Evolutionary conservation across 2,888 invertebrate genomes (phyloP), one percentile per base, ranked within the genome.

Genomic region (Eumerus sabulonum): DNA sequence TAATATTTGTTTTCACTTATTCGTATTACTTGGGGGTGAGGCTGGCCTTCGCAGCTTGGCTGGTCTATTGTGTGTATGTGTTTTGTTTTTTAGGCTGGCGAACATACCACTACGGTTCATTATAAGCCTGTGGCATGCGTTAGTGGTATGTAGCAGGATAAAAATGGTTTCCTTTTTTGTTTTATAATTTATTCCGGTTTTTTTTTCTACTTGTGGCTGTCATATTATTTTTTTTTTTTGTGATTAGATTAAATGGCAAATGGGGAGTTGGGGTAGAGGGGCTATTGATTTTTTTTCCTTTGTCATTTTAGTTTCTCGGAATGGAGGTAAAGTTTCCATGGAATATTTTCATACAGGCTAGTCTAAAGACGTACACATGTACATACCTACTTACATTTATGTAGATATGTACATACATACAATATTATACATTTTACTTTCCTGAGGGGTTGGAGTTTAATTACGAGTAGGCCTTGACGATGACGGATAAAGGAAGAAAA

Each of bases 151-250:
- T 73, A 74, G 68, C 68, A 64, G 54, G 44, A 68, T 38, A 57
- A n/a, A n/a, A n/a, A 45, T 27, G 50, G 50, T 59, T 51, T 47
- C 57, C 59, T 12, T 59, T 47, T 71, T 63, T 66, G 45, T 70
- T 76, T 79, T 74, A 74, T 74, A 79, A 74, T 79, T 79, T 79
- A 79, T 79, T 79, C 51, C 60, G 74, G 68, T 79, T 79, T 74
- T 70, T 44, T 70, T 76, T 74, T 64, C 38, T 53, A 48, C 38
- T 59, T 17, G 47, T 35, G 13, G 51, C 57, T 73, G 68, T 79
- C 64, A 79, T 74, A 79, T 64, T 79, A 63, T 64, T 38, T 54
- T n/a, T 27, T 27, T 27, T 27, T 27, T 27, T 27, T 62, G 74
- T 64, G 79, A 79, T 79, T 74, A 79, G 79, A 70, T 79, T 74